These are phyloP conservation scores for Pithys albifrons DNA, from an alignment of 2,113 vertebrate species.

Conservation along the genomic window DNA sequence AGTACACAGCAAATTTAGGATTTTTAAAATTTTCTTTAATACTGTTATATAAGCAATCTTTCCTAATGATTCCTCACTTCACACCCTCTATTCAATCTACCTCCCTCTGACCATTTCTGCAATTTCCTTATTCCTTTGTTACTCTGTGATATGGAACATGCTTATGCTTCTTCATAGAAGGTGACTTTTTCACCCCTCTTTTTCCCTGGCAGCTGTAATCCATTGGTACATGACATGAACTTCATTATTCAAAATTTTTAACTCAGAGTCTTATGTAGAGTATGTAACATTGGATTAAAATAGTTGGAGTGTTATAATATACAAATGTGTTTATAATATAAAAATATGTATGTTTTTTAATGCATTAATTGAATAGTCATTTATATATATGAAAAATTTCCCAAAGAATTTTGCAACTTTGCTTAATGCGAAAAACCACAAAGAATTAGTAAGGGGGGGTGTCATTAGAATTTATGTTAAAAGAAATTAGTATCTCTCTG, in stretches of 20 bases:
- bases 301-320: background rate
- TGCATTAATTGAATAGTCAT: constrained; percentile 41
- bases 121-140: background rate
- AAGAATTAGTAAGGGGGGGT: background rate
- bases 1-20: background rate
- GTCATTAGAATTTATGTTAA: background rate
- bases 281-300: constrained; percentile 32
- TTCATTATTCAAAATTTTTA: constrained; percentile 46
- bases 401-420: constrained; percentile 22
- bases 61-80: background rate
- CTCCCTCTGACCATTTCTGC: background rate
- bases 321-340: background rate
- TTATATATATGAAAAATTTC: constrained; percentile 16
- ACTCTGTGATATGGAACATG: background rate
- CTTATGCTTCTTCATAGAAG: background rate
- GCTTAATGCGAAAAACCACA: constrained; percentile 13
- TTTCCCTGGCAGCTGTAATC: background rate
- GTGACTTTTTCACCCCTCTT: background rate
- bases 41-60: background rate
- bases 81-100: background rate
- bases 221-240: constrained; percentile 35
- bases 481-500: background rate
- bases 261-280: constrained; percentile 21
- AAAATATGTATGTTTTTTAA: background rate
- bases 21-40: background rate